These are phyloP conservation scores for Aldrovandia affinis DNA, from an alignment of 2,797 vertebrate species.

Conservation along the genomic window DNA sequence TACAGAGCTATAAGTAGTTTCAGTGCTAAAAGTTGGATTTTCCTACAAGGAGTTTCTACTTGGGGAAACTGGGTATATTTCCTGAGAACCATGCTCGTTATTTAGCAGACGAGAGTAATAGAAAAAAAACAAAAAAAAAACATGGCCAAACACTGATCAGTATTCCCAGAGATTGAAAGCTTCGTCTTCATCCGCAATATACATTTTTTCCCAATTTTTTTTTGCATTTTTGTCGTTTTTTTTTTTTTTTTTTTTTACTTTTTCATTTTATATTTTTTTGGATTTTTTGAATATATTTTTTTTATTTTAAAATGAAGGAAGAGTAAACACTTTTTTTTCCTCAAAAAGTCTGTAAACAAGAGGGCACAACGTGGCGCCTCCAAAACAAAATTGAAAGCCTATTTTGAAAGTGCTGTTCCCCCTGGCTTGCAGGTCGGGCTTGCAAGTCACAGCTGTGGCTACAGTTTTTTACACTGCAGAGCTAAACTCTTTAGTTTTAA, in stretches of 20 bases:
- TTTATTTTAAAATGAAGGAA: constrained; percentile 91
- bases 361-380: constrained; percentile 85
- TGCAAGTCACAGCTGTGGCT: constrained; percentile 98
- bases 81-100: constrained; percentile 99
- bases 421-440: constrained; percentile 83
- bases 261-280: constrained; percentile 26
- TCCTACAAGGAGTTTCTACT: constrained; percentile 90
- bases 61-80: constrained; percentile 90
- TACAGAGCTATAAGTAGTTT: constrained; percentile 90
- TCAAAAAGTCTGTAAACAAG: constrained; percentile 98
- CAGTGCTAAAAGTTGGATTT: constrained; percentile 98
- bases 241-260: constrained; percentile 41
- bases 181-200: constrained; percentile 86
- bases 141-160: constrained; percentile 85
- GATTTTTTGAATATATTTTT: constrained; percentile 41
- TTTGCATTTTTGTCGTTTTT: constrained; percentile 39
- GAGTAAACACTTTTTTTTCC: constrained; percentile 94
- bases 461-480: constrained; percentile 98
- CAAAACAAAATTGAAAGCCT: constrained; percentile 97
- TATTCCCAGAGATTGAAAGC: constrained; percentile 99
- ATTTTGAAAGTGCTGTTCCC: constrained; percentile 98
- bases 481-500: constrained; percentile 97
- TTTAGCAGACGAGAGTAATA: constrained; percentile 94
- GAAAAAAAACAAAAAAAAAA: constrained; percentile 35
- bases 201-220: constrained; percentile 47